phyloP scores from a whole-genome alignment of 2,797 vertebrate genomes.

The Enteromius mattozi region DNA sequence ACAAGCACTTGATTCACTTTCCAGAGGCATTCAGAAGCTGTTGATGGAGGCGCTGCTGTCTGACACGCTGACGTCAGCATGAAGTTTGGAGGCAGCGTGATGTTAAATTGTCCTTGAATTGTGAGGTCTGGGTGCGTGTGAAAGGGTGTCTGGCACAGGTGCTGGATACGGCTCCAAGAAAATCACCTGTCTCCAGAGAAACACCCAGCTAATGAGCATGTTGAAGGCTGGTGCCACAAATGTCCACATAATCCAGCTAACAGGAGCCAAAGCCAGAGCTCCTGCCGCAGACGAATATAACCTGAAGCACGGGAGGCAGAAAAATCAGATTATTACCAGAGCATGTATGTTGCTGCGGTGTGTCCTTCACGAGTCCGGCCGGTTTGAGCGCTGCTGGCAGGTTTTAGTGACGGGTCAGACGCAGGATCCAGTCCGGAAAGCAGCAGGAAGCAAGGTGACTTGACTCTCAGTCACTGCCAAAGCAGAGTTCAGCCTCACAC shows the following conservation, averaged over 20 bases:
- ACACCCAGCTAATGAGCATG: constrained; percentile 60
- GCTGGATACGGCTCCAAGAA: constrained; percentile 47
- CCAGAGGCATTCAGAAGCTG: not conserved
- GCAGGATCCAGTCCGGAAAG: constrained; percentile 34
- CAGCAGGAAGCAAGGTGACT: constrained; percentile 65
- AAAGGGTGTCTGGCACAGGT: constrained; percentile 60
- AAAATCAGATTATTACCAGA: not conserved
- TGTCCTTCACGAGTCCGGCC: not conserved
- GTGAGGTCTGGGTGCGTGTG: constrained; percentile 57
- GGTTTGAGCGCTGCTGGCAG: constrained; percentile 42
- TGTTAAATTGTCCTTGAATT: constrained; percentile 66
- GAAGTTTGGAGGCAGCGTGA: constrained; percentile 29
- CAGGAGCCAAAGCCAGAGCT: constrained; percentile 29
- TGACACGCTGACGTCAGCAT: constrained; percentile 6
- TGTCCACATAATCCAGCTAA: constrained; percentile 45
- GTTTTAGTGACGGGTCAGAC: constrained; percentile 34
- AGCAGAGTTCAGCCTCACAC: constrained; percentile 20
- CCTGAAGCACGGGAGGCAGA: not conserved
- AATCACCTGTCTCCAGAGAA: constrained; percentile 57
- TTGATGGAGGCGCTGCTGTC: not conserved
- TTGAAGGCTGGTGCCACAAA: constrained; percentile 43
- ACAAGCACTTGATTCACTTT: not conserved
- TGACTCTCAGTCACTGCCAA: constrained; percentile 40
- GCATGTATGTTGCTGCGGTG: not conserved
- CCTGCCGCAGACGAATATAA: constrained; percentile 1